phyloP scores from a whole-genome alignment of 2,797 vertebrate genomes.

The Masticophis lateralis region DNA sequence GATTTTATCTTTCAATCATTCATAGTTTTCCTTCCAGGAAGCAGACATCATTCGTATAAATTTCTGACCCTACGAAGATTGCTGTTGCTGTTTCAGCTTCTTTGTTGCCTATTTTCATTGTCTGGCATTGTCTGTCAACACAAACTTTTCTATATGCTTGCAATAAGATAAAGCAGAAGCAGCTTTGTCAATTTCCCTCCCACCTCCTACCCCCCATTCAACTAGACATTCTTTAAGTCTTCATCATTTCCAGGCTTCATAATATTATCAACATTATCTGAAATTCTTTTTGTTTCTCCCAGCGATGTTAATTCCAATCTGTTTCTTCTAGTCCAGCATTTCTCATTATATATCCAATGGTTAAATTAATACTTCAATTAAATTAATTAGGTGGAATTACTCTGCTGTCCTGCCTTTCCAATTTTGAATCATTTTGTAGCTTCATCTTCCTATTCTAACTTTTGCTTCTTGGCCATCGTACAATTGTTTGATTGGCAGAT shows the following conservation, averaged over 20 bases:
- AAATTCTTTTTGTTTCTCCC: not conserved
- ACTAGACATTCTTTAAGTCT: not conserved
- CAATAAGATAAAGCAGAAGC: not conserved
- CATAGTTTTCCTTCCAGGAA: not conserved
- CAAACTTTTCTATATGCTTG: not conserved
- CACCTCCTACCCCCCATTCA: not conserved
- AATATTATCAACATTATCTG: not conserved
- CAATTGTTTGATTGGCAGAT: not conserved
- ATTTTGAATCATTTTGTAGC: not conserved
- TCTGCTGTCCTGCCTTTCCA: not conserved
- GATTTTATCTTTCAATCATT: not conserved
- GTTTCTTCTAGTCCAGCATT: not conserved
- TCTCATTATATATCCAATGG: not conserved
- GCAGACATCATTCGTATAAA: not conserved
- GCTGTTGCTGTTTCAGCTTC: not conserved
- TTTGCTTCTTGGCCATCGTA: not conserved
- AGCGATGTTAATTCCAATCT: not conserved
- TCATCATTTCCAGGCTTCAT: not conserved
- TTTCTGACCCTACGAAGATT: not conserved
- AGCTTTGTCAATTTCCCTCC: not conserved
- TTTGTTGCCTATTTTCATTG: not conserved
- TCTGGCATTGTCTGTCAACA: not conserved
- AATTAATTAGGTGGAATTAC: not conserved
- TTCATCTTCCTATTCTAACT: not conserved
- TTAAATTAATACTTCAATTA: not conserved